These are phyloP conservation scores for Beris chalybata DNA, from an alignment of 2,888 invertebrate species.

Conservation along the genomic window DNA sequence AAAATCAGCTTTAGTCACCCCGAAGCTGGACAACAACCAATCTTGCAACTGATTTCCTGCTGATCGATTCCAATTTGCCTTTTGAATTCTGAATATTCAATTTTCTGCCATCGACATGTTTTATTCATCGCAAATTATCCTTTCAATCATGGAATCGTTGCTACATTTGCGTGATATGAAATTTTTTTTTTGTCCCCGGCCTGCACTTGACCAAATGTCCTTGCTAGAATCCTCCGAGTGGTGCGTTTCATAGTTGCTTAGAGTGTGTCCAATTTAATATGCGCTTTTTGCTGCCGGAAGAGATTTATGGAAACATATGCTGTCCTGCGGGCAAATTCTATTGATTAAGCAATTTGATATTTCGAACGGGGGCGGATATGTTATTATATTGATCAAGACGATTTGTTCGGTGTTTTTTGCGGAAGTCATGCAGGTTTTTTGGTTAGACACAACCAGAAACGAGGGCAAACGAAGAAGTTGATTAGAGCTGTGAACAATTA, in stretches of 20 bases:
- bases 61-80: constrained; percentile 28
- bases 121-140: constrained; percentile 35
- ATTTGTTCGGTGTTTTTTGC: too few relatives aligned
- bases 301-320: constrained; percentile 12
- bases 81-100: constrained; percentile 31
- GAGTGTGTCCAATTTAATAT: not conserved
- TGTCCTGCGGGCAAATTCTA: constrained; percentile 16
- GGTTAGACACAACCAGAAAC: too few relatives aligned
- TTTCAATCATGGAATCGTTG: constrained; percentile 32
- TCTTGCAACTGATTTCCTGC: constrained; percentile 18
- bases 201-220: constrained; percentile 9
- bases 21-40: constrained; percentile 6
- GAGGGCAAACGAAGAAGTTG: too few relatives aligned
- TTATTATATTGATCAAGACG: too few relatives aligned
- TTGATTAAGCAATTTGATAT: constrained; percentile 13
- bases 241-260: too few relatives aligned
- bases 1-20: not conserved
- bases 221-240: not conserved
- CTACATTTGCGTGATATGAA: constrained; percentile 19
- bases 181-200: not conserved
- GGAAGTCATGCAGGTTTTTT: too few relatives aligned
- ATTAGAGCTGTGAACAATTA: too few relatives aligned
- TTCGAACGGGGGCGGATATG: too few relatives aligned
- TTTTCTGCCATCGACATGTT: constrained; percentile 29
- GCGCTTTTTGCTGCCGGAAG: constrained; percentile 5